Percentiles rank a stretch among this genome's conserved stretches.
phyloP scores from a whole-genome alignment of 2,888 invertebrate species.

The Cryptocephalus moraei region DNA sequence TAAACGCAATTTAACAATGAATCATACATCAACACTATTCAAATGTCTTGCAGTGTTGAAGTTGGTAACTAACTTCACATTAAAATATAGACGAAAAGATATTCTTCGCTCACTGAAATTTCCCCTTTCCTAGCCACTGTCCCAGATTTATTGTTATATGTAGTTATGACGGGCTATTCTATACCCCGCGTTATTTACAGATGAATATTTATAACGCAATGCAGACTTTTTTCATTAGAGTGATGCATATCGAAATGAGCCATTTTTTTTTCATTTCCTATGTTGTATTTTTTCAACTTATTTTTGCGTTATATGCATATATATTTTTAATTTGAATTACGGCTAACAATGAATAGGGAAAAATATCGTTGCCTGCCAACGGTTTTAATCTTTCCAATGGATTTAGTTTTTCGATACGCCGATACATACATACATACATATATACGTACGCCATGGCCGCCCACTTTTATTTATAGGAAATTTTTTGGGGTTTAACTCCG shows the following conservation, averaged over 20 bases:
- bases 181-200: conserved; percentile 23
- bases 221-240: conserved; percentile 21
- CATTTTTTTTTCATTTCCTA: conserved; percentile 8
- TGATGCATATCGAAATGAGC: conserved; percentile 24
- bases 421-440: too few species aligned
- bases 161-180: conserved; percentile 26
- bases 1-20: too few species aligned
- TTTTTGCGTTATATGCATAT: not conserved
- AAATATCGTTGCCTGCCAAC: not conserved
- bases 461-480: too few species aligned
- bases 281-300: conserved; percentile 6
- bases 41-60: too few species aligned
- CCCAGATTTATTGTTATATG: conserved; percentile 31
- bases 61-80: too few species aligned
- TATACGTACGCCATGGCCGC: too few species aligned
- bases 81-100: too few species aligned
- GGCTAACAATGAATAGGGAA: conserved; percentile 3
- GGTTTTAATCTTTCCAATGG: not conserved
- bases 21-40: too few species aligned
- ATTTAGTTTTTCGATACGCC: not conserved
- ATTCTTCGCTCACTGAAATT: too few species aligned
- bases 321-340: conserved; percentile 11
- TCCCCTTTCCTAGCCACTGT: not conserved
- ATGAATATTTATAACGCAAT: conserved; percentile 26
- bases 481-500: too few species aligned